Base-by-base conservation (phyloP, 2,888 invertebrate genomes). In the Rhimphoctona megacephalus region DNA sequence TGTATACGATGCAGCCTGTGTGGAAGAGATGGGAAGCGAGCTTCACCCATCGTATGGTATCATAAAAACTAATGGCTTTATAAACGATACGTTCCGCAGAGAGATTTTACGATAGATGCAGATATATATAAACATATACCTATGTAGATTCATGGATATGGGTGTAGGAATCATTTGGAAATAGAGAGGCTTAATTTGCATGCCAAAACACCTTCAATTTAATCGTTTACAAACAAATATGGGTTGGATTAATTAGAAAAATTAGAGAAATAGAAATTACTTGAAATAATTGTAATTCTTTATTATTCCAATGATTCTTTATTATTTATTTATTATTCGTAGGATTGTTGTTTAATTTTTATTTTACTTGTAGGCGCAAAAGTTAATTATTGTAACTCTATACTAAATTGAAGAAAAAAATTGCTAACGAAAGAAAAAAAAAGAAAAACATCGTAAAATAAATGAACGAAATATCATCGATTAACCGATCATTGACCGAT, bases 31-130 rank as follows among this genome's bases (percentile, higher is more conserved):
- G 22, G 36, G 14, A 22, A 6, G 36, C 22, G 52, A 46, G 49
- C 57, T 54, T 81, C 33, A 72, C 39, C 61, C 77, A 66, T 54
- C 72, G 54, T 49, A 74, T 70, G 57, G 69, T 57, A 54, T 78
- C 54, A 77, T 86, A 86, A 86, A 86, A 83, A 80, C 86, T 86
- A 83, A 86, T 86, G 86, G 80, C 86, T 86, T 86, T 83, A 86
- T 86, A 86, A 86, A 83, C 86, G 86, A 83, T 86, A 80, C 83
- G 86, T 83, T 80, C 77, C 79, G 70, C 61, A 39, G 19, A 73
- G 66, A 81, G 77, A 83, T 72, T 86, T 86, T 85, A 85, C 84
- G 86, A 85, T 86, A 77, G 46, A 74, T 54, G 61, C 66, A 17
- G 36, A 46, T 78, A 39, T 70, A 72, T 67, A 39, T 36, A 66